Evolutionary conservation across 2,113 vertebrate genomes (phyloP), one percentile per base, ranked within the genome.

Genomic region (Pseudolaguvia tuberculata): DNA sequence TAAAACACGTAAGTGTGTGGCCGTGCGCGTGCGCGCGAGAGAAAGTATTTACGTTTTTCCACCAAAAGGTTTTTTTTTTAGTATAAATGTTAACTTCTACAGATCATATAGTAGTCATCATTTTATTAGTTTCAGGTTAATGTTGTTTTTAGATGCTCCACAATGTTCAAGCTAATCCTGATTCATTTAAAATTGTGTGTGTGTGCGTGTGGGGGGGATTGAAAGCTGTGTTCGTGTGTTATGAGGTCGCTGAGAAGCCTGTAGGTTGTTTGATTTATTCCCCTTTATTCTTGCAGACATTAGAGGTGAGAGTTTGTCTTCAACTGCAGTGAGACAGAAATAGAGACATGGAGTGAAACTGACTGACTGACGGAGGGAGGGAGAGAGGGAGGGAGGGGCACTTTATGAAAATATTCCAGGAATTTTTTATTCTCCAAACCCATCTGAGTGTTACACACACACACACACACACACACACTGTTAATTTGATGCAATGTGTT

Each of bases 381-480:
- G 39, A 9, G 39, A 42, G 39, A 42, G 10, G 2, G 66, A 53
- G 75, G 67, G 75, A 62, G 75, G 75, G 75, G 75, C 57, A 86
- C 89, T 90, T 90, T 89, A 83, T 91, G 90, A 84, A 1, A 79
- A 79, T 75, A 71, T 79, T 58, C 51, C 58, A 71, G 83, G 87
- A 86, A 85, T 78, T 70, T 82, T 85, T 88, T 82, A 77, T 87
- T 88, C 85, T 75, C 85, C 84, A 82, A 87, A 84, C 31, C 87
- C 68, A 76, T 81, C 79, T 90, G 89, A 89, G 86, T 70, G 88
- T 90, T 81, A 51, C 70, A 79, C 86, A 79, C 48, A 15, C 48
- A 50, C 48, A 15, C 51, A 53, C 55, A 56, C 55, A 56, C 55
- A 56, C 55, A 27, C 55, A 15, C 23, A 56, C 53, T n/a, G n/a